Base-by-base conservation (phyloP, 1,140 invertebrate species). In the Dreissena rostriformis region DNA sequence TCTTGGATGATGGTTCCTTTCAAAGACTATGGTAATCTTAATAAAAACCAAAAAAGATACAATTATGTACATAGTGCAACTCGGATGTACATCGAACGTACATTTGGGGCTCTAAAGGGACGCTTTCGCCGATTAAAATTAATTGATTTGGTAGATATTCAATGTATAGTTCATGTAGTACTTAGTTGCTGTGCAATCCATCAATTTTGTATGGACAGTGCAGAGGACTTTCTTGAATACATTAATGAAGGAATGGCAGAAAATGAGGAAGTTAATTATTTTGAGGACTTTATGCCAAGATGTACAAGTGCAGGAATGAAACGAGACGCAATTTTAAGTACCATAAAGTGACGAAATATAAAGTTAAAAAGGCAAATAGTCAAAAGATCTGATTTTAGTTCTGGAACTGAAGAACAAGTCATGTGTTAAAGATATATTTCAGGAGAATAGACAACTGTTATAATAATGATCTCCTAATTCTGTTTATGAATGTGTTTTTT, bases 1-100 rank as follows among this genome's bases (percentile, higher is more conserved):
- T 51, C 70, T 10, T 72, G 39, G 70, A 29, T 72, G 29, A 17
- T 72, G 29, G 70, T 72, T 24, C 70, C 70, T 14, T 28, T 72
- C 49, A 17, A 28, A 15, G 71, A 74, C 26, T 52, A 7, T 53
- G 71, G 71, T 15, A 74, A 74, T 51, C 24, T 82, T 12, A 82
- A 66, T 67, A 22, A 29, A 65, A 0, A 14, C n/a, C 70, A 82
- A 70, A 82, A 73, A 67, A 19, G 19, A 15, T 82, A 82, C 39
- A 82, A 82, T 74, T 82, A 51, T 57, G 67, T 63, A 65, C 80
- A 82, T 19, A 74, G 55, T 66, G 49, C 70, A 2, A 74, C 80
- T 39, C 12, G 53, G 51, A 81, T 73, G 52, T 8, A 15, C 26
- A 73, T 73, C 24, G 78, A 81, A 73, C 22, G 78, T 5, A 19